Evolutionary conservation across 1,140 invertebrate species (phyloP).

Genomic region (Cydia pomonella): DNA sequence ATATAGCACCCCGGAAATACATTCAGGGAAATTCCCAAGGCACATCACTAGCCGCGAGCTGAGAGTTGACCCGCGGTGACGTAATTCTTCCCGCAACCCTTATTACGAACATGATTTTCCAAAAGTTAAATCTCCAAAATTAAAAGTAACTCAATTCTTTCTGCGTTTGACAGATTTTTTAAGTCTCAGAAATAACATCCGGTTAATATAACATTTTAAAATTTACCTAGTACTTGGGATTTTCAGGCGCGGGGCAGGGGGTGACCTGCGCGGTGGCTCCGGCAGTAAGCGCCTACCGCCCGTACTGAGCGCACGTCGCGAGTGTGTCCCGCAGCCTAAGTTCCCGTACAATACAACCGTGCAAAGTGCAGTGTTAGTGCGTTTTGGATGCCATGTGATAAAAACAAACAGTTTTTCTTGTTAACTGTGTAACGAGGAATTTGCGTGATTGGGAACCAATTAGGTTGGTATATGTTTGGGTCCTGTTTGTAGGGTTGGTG

Average conservation of each 20-base stretch:
- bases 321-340: neutral
- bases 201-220: neutral
- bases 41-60: too few species aligned
- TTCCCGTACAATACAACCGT: neutral
- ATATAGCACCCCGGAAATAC: too few species aligned
- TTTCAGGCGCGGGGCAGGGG: neutral
- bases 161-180: neutral
- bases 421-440: neutral
- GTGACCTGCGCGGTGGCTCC: constrained; percentile 17
- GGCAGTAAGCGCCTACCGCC: constrained; percentile 20
- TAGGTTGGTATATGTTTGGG: constrained; percentile 15
- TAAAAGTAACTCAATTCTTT: too few species aligned
- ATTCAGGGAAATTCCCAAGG: too few species aligned
- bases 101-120: too few species aligned
- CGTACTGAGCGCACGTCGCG: constrained; percentile 11
- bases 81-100: too few species aligned
- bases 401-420: neutral
- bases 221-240: constrained; percentile 15
- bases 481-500: neutral
- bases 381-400: neutral
- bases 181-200: neutral
- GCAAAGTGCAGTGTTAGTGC: constrained; percentile 19
- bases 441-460: constrained; percentile 2
- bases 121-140: too few species aligned
- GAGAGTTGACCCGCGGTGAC: too few species aligned